Percentiles rank a stretch among this genome's conserved stretches.
Conservation (phyloP, 2,797 vertebrate genomes). For the Pelobates cultripes region DNA sequence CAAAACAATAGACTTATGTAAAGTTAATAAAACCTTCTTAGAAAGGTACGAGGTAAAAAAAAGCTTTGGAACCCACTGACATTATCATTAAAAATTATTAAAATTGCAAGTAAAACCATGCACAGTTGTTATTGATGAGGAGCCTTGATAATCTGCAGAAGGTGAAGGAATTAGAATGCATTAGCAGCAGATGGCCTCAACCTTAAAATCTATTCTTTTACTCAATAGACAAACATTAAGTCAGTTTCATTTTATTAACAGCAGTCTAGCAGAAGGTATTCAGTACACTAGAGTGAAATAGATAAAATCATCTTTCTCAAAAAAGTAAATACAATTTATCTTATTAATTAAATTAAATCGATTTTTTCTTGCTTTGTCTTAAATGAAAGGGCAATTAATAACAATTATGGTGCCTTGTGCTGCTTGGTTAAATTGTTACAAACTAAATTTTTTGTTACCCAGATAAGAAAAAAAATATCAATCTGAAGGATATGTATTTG, state of each 20-base stretch:
- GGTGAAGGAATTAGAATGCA: constrained; percentile 16
- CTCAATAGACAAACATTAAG: constrained; percentile 31
- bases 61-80: neutral
- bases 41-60: no score
- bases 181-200: constrained; percentile 26
- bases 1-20: no score
- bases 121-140: constrained; percentile 9
- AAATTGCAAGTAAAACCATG: neutral
- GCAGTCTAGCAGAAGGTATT: constrained; percentile 18
- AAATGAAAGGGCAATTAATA: neutral
- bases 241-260: constrained; percentile 22
- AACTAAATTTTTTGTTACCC: neutral
- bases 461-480: no score
- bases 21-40: no score
- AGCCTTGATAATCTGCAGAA: constrained; percentile 4
- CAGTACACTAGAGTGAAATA: constrained; percentile 9
- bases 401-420: neutral
- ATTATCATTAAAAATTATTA: neutral
- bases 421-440: neutral
- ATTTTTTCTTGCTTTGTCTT: neutral
- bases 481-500: no score
- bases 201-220: constrained; percentile 27
- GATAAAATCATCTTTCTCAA: constrained; percentile 10
- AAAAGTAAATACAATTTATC: constrained; percentile 11
- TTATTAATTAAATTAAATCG: constrained; percentile 1